Evolutionary conservation across 2,113 vertebrate genomes (phyloP).

Genomic region (Microcebus ravelobensis): DNA sequence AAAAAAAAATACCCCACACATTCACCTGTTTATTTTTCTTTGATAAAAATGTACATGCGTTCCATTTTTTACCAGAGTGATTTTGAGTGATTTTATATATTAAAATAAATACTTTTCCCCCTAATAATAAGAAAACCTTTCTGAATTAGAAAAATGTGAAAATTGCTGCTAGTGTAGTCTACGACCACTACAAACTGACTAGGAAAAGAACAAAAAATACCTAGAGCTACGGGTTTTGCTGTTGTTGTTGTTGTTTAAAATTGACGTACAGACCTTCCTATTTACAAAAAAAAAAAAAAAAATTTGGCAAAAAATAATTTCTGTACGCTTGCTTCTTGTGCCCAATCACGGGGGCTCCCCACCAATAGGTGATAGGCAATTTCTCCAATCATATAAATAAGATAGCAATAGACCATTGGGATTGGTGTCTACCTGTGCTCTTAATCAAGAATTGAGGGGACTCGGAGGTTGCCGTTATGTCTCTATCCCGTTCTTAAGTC

Average conservation of each 20-base stretch:
- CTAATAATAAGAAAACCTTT: constrained; percentile 90
- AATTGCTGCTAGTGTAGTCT: constrained; percentile 72
- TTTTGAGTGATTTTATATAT: constrained; percentile 91
- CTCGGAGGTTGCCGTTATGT: not conserved
- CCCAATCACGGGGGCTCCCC: not conserved
- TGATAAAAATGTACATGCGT: constrained; percentile 82
- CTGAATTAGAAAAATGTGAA: constrained; percentile 90
- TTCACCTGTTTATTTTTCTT: constrained; percentile 81
- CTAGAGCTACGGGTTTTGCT: constrained; percentile 63
- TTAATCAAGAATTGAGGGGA: constrained; percentile 11
- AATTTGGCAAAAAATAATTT: constrained; percentile 34
- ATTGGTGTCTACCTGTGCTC: constrained; percentile 22
- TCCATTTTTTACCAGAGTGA: constrained; percentile 81
- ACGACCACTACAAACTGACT: constrained; percentile 66
- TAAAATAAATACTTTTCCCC: constrained; percentile 93
- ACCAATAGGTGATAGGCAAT: not conserved
- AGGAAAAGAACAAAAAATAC: constrained; percentile 79
- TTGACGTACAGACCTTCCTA: not conserved
- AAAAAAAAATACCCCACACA: constrained; percentile 78
- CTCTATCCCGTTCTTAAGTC: not conserved
- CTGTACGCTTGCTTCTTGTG: constrained; percentile 53
- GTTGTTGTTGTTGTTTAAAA: not conserved
- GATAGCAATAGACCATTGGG: not conserved
- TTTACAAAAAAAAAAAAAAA: constrained; percentile 69
- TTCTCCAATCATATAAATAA: constrained; percentile 44